Evolutionary conservation across 2,113 vertebrate genomes (phyloP).

Genomic region (Rattus rattus): DNA sequence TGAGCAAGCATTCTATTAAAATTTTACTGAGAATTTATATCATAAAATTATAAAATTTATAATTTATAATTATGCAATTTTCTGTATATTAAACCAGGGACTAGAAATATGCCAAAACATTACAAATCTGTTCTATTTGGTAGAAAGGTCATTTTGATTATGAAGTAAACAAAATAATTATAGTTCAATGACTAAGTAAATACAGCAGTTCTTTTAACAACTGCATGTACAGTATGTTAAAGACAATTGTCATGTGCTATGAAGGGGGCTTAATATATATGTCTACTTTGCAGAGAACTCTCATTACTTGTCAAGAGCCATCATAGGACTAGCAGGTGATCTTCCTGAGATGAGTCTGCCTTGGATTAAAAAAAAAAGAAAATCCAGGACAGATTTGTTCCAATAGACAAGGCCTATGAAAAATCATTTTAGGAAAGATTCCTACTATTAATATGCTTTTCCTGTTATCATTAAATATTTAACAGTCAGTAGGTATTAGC

Average conservation of each 20-base stretch:
- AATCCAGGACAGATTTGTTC: no score
- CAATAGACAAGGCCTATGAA: no score
- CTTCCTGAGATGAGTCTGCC: no score
- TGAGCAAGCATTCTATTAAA: conserved; percentile 42
- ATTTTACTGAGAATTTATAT: conserved; percentile 22
- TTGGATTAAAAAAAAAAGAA: no score
- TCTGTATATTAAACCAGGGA: neutral
- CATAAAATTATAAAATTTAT: neutral
- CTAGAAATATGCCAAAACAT: conserved; percentile 53
- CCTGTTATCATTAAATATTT: no score
- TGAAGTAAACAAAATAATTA: conserved; percentile 48
- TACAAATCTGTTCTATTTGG: conserved; percentile 43
- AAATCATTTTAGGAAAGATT: no score
- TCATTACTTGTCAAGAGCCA: neutral
- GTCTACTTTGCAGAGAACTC: conserved; percentile 3
- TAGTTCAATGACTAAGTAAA: conserved; percentile 40
- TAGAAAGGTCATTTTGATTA: conserved; percentile 63
- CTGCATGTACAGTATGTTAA: conserved; percentile 20
- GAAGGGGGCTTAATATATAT: neutral
- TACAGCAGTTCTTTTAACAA: conserved; percentile 6
- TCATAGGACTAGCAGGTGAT: no score
- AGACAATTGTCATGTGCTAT: neutral
- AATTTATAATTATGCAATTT: neutral
- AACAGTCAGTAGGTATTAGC: no score
- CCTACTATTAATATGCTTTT: no score